Evolutionary conservation across 2,888 invertebrate species (phyloP), one percentile per base, ranked within the genome.

Genomic region (Morinoia aosen): DNA sequence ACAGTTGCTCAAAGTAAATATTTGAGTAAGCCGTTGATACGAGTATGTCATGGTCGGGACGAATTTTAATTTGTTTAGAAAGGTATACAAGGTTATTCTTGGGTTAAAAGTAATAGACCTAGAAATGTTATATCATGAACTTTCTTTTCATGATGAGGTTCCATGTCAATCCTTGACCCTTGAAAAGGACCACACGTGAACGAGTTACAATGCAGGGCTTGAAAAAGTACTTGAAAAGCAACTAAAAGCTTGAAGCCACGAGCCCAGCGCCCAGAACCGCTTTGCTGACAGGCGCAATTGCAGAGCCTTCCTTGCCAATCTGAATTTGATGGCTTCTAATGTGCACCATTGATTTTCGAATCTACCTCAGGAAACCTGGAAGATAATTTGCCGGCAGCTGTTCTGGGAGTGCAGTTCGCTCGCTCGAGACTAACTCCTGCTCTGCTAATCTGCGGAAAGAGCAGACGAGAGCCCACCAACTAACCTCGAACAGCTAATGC

Each of bases 401-500:
- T 76, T 76, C 76, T 33, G 76, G 76, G 25, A 76, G 76, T 76
- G 76, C 76, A 76, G 33, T 33, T 3, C 76, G 48, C 48, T 48
- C 76, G 76, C 76, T 76, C 76, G 25, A 76, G 76, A 76, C 76
- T 76, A 76, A 76, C 76, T 76, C 76, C 76, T 76, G 76, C 76
- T 76, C 76, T 76, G 76, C 76, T 76, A 76, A 76, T 76, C 76
- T 76, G 76, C 7, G 76, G 76, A 76, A 76, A 76, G 76, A 76
- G 76, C 76, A 76, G 76, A 76, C 48, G 58, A 57, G 93, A 57
- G 93, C 11, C 57, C 93, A 57, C 93, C 93, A 93, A 93, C 56
- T 56, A 56, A 93, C 93, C 93, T 93, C 93, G 93, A 57, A 48
- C 93, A 93, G 90, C 90, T 90, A 93, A 93, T 93, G 93, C 56